phyloP scores from a whole-genome alignment of 2,888 invertebrate genomes.

The Phorcus lineatus region DNA sequence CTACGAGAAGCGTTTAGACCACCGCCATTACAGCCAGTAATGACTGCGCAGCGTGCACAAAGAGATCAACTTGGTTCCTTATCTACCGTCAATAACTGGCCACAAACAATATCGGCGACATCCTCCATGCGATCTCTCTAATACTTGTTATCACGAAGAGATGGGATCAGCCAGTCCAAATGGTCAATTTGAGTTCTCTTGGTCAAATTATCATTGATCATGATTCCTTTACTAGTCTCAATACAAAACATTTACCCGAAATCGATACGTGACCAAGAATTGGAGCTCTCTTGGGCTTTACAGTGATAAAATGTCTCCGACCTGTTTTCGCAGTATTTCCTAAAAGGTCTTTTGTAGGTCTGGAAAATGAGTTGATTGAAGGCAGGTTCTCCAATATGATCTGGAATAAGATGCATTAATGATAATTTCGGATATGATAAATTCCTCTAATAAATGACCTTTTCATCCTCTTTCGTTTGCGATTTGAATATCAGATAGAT shows the following conservation, averaged over 20 bases:
- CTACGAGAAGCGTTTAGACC: neutral
- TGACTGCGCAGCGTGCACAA: neutral
- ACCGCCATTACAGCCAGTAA: neutral
- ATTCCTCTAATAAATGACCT: too few species aligned
- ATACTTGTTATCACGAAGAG: neutral
- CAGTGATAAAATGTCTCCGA: too few species aligned
- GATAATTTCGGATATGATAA: too few species aligned
- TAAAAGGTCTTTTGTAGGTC: too few species aligned
- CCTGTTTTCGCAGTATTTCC: too few species aligned
- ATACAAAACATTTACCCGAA: neutral
- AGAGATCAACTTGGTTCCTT: neutral
- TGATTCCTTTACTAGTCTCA: neutral
- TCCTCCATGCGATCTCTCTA: neutral
- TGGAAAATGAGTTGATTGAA: too few species aligned
- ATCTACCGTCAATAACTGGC: neutral
- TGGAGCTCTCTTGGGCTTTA: neutral
- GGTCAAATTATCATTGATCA: constrained; percentile 1
- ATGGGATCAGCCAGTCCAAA: neutral
- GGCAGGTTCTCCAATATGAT: too few species aligned
- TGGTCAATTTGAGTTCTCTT: constrained; percentile 1
- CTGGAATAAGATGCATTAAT: too few species aligned
- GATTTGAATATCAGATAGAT: too few species aligned
- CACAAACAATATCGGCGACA: neutral
- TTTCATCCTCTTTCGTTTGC: too few species aligned
- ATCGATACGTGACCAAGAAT: neutral